Conservation (phyloP, 92 coral and sea anemone species). For the Parazoanthus swiftii region DNA sequence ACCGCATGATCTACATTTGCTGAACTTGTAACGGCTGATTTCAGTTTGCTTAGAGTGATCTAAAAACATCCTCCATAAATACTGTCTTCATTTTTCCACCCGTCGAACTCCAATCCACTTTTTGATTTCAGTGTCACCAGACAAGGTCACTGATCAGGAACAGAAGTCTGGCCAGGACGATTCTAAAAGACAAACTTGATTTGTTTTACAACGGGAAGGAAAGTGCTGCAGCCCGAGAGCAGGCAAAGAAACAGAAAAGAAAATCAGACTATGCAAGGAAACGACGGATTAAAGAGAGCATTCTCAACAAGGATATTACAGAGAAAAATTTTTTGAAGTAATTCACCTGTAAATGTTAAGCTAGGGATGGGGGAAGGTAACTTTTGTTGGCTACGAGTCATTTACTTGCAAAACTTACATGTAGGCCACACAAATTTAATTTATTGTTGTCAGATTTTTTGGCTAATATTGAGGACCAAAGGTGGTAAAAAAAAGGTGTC, state of each 20-base stretch:
- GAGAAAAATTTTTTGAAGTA: conserved; percentile 2
- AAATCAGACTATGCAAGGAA: conserved; percentile 87
- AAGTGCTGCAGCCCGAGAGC: conserved; percentile 65
- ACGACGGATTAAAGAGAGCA: conserved; percentile 67
- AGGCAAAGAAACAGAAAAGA: conserved; percentile 73
- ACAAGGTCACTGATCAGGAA: conserved; percentile 90
- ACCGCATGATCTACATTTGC: too few species aligned
- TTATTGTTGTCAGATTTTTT: too few species aligned
- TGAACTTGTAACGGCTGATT: too few species aligned
- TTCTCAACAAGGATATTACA: conserved; percentile 10
- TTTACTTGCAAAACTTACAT: too few species aligned
- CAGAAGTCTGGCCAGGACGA: conserved; percentile 78
- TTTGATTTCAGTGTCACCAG: conserved; percentile 78
- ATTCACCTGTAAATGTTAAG: neutral
- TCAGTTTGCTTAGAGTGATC: too few species aligned
- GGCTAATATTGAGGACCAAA: too few species aligned
- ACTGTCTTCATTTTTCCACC: too few species aligned
- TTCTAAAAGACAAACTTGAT: conserved; percentile 76
- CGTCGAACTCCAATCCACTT: neutral
- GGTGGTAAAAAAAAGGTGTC: too few species aligned
- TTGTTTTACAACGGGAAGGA: conserved; percentile 81
- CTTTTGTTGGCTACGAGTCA: too few species aligned
- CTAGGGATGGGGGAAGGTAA: neutral
- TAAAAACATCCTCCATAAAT: too few species aligned
- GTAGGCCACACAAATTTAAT: too few species aligned